phyloP scores from a whole-genome alignment of 1,140 invertebrate species.

The Vanessa atalanta region DNA sequence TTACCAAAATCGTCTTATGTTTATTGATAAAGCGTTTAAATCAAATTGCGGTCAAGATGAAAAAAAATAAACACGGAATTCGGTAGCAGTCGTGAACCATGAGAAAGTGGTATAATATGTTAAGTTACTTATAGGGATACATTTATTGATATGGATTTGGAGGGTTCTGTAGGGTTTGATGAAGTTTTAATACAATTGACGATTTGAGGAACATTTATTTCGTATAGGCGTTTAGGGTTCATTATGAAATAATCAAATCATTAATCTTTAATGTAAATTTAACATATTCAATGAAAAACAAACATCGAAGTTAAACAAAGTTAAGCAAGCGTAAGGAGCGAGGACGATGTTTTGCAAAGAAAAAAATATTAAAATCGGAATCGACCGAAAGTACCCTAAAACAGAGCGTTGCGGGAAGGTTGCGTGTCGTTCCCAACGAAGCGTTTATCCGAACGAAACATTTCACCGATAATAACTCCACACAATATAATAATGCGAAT shows the following conservation, averaged over 20 bases:
- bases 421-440: conserved; percentile 65
- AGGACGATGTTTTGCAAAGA: no score
- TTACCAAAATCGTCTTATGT: conserved; percentile 27
- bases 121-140: conserved; percentile 27
- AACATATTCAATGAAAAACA: no score
- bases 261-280: no score
- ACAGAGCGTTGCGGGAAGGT: conserved; percentile 49
- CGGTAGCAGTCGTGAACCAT: conserved; percentile 73
- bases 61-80: conserved; percentile 64
- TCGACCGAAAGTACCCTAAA: conserved; percentile 52
- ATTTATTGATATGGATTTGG: not conserved
- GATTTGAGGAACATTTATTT: no score
- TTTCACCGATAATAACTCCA: conserved; percentile 80
- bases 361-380: not conserved
- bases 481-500: conserved; percentile 81
- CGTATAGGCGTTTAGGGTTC: no score
- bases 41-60: conserved; percentile 63
- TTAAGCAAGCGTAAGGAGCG: no score
- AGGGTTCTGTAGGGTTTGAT: conserved; percentile 23
- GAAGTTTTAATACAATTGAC: no score
- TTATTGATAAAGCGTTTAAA: conserved; percentile 71
- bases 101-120: conserved; percentile 61
- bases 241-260: no score
- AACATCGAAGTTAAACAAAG: no score
- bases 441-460: conserved; percentile 80